A percentile compares a stretch with the other conserved stretches of the same genome.
These are phyloP conservation scores for Meghimatium bilineatum DNA, from an alignment of 2,888 invertebrate genomes.

Conservation along the genomic window DNA sequence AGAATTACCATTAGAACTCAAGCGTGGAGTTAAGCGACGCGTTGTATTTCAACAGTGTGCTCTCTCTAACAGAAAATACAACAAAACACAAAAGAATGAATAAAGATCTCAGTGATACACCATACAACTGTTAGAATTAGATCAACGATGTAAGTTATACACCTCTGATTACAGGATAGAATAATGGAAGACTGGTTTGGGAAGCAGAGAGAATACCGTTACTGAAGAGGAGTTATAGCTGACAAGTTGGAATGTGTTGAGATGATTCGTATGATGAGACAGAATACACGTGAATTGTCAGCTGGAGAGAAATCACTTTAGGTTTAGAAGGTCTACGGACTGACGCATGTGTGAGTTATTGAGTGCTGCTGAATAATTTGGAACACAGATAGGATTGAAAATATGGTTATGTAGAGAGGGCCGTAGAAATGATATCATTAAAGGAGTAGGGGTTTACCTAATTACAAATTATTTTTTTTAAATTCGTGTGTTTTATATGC, in stretches of 20 bases:
- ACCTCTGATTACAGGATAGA: background rate
- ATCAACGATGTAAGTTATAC: background rate
- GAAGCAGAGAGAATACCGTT: background rate
- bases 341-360: background rate
- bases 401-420: no score
- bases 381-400: no score
- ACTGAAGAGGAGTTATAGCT: background rate
- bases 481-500: no score
- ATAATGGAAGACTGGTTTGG: background rate
- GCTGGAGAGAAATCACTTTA: background rate
- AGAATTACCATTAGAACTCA: conserved; percentile 4
- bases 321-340: background rate
- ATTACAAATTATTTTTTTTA: no score
- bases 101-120: background rate
- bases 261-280: background rate
- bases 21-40: background rate
- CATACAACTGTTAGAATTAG: background rate
- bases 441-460: no score
- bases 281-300: background rate
- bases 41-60: no score
- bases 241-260: background rate
- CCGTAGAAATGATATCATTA: no score
- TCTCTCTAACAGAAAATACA: background rate
- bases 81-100: background rate
- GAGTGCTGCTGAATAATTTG: background rate